Evolutionary conservation across 2,113 vertebrate species (phyloP), one percentile per base, ranked within the genome.

Genomic region (Rhinopomastus cyanomelas): DNA sequence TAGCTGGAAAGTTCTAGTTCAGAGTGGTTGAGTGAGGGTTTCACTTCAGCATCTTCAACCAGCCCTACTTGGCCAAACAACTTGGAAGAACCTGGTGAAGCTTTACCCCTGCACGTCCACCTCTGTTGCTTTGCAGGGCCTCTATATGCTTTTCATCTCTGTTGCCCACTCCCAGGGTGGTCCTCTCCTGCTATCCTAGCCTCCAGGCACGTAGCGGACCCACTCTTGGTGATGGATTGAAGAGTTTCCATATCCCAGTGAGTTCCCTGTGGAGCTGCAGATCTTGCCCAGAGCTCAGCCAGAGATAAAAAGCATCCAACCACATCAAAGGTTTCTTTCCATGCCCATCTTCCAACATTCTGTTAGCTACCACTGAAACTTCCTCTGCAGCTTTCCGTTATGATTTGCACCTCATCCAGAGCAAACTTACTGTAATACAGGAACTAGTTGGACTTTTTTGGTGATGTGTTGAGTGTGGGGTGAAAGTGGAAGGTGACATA

Each of bases 211-310:
- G 2, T 3, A 46, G 30, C 6, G 12, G 7, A 48, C 6, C 44
- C 1, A 0, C 20, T 48, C 12, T 18, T 36, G 8, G 37, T 32
- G 69, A 13, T 8, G 61, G 25, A 49, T 27, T 6, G 3, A 74
- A 71, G n/a, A 9, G 14, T 6, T 1, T 71, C 25, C 5, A 1
- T 11, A 62, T n/a, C 22, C 46, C 4, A 1, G 12, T 0, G 2
- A 10, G 19, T 22, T 81, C 23, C 52, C 30, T 73, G 6, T 1
- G 2, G 59, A 65, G 20, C 22, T 4, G 7, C 34, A 55, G 48
- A 56, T 49, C 22, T 42, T 66, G 29, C 27, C 37, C 69, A 61
- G 39, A 87, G 61, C 76, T 92, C 93, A 94, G 93, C 82, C 93
- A 92, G 85, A 91, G 16, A n/a, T 36, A 91, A 91, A n/a, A 93